Base-by-base conservation (phyloP, 2,888 invertebrate genomes). In the Eudasyphora cyanicolor region DNA sequence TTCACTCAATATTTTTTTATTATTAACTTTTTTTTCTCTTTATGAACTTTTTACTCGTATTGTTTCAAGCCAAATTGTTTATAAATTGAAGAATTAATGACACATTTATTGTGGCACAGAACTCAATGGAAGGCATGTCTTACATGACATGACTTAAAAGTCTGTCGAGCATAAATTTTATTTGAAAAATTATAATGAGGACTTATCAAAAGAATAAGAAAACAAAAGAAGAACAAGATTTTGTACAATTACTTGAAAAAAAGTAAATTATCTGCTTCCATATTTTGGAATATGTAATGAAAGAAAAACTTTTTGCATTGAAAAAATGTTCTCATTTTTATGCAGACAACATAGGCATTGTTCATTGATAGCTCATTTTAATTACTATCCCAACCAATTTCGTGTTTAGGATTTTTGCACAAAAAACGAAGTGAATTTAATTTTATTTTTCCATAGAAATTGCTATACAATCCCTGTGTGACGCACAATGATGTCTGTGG, bases 51-150 rank as follows among this genome's bases (percentile, higher is more conserved):
- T 24, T 6, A 62, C 10, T 35, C 19, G 19, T 49, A 2, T 35
- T 35, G 2, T 51, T 19, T 21, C 21, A n/a, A n/a, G n/a, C 51
- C 51, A 62, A 62, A 32, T 29, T 62, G 62, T 62, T 32, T 17
- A 62, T 32, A 62, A 62, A 62, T 29, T 62, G 62, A 29, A 60
- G n/a, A 60, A 29, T 60, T 27, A 60, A 62, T 62, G 29, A 10
- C n/a, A 62, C 8, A 32, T 62, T 62, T 62, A 62, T 62, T n/a
- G n/a, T n/a, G n/a, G n/a, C n/a, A 32, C 32, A 62, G 32, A 3
- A 32, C 2, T n/a, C 5, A 62, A 32, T 62, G 62, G 32, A 10
- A 27, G 51, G 51, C 7, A 49, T n/a, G 17, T n/a, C n/a, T n/a
- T 49, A 17, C 17, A 17, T 49, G 49, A 49, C 17, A 17, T 49